Percentiles rank a stretch among this genome's conserved stretches.
phyloP scores from a whole-genome alignment of 2,888 invertebrate species.

The Bombylius major region DNA sequence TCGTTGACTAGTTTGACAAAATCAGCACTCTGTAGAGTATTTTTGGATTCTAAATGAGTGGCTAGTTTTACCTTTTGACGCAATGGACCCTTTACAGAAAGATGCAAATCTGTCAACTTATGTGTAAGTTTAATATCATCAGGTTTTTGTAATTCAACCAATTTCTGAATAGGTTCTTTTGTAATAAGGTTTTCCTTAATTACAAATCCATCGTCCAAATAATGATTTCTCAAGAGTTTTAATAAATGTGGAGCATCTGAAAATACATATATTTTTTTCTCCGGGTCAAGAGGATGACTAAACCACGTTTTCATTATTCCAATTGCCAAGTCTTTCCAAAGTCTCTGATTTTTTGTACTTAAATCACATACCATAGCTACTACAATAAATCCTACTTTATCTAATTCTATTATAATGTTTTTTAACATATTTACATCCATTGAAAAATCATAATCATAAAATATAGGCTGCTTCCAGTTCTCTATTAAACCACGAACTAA shows the following conservation, averaged over 20 bases:
- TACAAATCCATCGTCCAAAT: not conserved
- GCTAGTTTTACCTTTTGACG: conserved; percentile 8
- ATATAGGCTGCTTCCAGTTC: too few species aligned
- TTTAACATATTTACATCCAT: not conserved
- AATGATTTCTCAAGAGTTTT: conserved; percentile 6
- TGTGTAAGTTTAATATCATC: conserved; percentile 4
- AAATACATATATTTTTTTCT: not conserved
- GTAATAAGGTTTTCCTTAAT: conserved; percentile 3
- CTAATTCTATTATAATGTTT: not conserved
- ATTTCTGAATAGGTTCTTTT: not conserved
- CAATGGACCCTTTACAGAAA: not conserved
- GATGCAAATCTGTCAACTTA: not conserved
- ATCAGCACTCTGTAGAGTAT: too few species aligned
- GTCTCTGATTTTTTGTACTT: not conserved
- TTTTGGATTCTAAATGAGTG: not conserved
- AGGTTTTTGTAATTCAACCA: not conserved
- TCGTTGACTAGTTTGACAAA: too few species aligned
- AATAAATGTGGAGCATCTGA: conserved; percentile 3
- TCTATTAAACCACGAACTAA: too few species aligned
- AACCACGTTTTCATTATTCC: not conserved
- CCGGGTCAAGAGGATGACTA: too few species aligned
- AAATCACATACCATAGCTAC: conserved; percentile 3
- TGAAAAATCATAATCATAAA: not conserved
- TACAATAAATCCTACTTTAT: conserved; percentile 1
- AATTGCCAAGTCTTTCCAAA: not conserved